Percentiles rank a stretch among this genome's conserved stretches.
These are phyloP conservation scores for Rhinolophus sinicus DNA, from an alignment of 2,113 vertebrate genomes.

Conservation along the genomic window DNA sequence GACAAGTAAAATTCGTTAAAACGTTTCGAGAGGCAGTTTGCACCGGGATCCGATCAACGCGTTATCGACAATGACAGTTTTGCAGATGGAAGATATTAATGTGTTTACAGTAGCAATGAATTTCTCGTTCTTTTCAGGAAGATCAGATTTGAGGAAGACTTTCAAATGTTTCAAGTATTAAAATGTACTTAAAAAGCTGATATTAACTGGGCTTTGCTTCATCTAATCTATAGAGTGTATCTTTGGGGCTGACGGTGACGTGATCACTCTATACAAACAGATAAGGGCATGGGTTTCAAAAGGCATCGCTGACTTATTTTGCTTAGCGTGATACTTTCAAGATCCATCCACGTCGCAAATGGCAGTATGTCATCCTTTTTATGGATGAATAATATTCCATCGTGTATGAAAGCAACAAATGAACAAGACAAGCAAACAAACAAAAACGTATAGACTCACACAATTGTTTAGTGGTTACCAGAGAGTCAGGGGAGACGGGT, in stretches of 20 bases:
- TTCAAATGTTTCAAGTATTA: neutral
- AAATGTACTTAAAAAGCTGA: neutral
- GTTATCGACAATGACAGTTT: accelerated
- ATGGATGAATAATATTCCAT: too few species aligned
- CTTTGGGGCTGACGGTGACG: neutral
- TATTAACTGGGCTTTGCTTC: accelerated
- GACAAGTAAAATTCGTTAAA: neutral
- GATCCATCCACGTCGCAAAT: too few species aligned
- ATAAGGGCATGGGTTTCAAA: accelerated
- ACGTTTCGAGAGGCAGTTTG: neutral
- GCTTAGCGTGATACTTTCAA: too few species aligned
- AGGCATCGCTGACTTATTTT: too few species aligned
- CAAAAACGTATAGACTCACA: too few species aligned
- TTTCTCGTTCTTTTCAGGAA: neutral
- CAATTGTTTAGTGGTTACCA: too few species aligned
- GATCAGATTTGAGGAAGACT: too few species aligned
- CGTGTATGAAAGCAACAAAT: too few species aligned
- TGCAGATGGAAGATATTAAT: accelerated
- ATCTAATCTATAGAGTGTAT: accelerated
- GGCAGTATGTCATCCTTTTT: too few species aligned
- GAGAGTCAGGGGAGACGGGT: too few species aligned
- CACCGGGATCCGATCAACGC: accelerated
- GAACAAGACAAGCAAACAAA: too few species aligned
- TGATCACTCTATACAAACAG: accelerated
- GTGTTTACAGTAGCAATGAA: accelerated